These are phyloP conservation scores for Eretmochelys imbricata DNA, from an alignment of 2,113 vertebrate genomes.

Conservation along the genomic window DNA sequence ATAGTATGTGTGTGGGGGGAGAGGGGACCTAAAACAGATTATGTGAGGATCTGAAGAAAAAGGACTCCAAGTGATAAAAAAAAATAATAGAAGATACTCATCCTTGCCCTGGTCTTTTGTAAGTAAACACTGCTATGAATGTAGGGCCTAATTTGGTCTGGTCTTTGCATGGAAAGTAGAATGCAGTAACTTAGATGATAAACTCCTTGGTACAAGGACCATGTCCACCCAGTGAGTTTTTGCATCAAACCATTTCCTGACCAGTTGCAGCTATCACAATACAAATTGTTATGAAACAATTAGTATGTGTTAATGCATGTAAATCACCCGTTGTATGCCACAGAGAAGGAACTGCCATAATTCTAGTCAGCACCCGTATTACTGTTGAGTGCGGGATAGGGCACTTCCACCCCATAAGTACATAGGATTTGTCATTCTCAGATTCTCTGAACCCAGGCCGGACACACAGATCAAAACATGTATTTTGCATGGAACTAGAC, in stretches of 20 bases:
- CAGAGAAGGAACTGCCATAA: background rate
- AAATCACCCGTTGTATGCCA: background rate
- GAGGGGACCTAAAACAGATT: too few relatives aligned
- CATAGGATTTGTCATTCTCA: background rate
- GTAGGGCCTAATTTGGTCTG: background rate
- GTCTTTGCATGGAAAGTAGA: background rate
- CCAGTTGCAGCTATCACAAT: background rate
- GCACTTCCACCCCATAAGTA: background rate
- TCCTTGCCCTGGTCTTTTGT: background rate
- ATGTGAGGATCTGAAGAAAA: background rate
- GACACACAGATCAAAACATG: constrained; percentile 33
- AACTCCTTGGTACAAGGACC: background rate
- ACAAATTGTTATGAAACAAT: background rate
- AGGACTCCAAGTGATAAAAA: background rate
- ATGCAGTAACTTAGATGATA: background rate
- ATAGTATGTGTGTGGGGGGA: background rate
- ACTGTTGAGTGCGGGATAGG: background rate
- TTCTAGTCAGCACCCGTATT: background rate
- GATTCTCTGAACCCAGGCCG: background rate
- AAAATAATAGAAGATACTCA: background rate
- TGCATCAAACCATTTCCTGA: background rate
- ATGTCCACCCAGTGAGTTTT: background rate
- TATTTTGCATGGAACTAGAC: background rate
- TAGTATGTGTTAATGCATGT: background rate
- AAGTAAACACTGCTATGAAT: background rate